Evolutionary conservation across 2,888 invertebrate species (phyloP).

Genomic region (Caradrina kadenii): DNA sequence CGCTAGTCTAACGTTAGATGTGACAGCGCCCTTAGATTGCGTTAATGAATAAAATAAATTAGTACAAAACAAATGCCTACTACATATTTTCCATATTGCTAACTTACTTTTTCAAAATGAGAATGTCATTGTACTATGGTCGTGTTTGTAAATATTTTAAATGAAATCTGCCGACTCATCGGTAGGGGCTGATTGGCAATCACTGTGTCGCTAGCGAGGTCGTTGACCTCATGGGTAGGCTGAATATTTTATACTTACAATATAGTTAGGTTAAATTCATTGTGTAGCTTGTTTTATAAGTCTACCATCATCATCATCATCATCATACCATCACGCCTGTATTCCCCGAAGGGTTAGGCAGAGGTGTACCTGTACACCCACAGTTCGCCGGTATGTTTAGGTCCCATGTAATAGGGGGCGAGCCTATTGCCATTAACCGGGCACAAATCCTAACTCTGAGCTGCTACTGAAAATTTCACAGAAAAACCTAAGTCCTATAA

Average conservation of each 20-base stretch:
- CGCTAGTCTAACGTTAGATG: background rate
- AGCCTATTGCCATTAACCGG: too few species aligned
- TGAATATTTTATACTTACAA: background rate
- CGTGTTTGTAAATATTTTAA: constrained; percentile 26
- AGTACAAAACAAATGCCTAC: background rate
- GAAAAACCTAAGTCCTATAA: too few species aligned
- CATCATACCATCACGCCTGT: too few species aligned
- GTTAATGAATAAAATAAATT: background rate
- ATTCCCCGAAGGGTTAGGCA: too few species aligned
- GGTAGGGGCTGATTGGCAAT: constrained; percentile 11
- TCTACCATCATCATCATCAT: too few species aligned
- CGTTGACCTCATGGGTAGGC: constrained; percentile 11
- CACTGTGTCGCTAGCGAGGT: constrained; percentile 24
- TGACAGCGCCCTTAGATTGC: background rate
- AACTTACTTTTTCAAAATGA: constrained; percentile 16
- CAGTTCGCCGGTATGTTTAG: too few species aligned
- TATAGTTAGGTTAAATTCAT: background rate
- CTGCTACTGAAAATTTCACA: too few species aligned
- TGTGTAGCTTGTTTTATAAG: background rate
- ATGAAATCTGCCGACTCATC: constrained; percentile 22
- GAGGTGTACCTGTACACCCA: too few species aligned
- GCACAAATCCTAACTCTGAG: too few species aligned
- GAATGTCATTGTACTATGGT: constrained; percentile 14
- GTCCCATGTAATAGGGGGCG: too few species aligned
- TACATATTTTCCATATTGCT: constrained; percentile 2